Evolutionary conservation across 2,797 vertebrate species (phyloP), one percentile per base, ranked within the genome.

Genomic region (Vespertilio murinus): DNA sequence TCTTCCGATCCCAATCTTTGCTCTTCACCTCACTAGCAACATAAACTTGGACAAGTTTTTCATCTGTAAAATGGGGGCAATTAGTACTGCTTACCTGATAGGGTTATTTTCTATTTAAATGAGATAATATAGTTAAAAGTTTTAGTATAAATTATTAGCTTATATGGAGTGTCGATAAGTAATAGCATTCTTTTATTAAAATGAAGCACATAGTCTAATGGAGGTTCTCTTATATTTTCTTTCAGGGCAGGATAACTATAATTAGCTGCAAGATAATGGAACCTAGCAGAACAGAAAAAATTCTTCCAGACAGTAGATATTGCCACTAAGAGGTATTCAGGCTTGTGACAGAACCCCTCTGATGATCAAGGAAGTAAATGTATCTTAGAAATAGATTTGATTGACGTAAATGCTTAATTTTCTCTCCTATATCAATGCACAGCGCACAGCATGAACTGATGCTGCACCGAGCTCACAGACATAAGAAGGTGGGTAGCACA

Each of bases 341-440:
- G 14, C 70, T 87, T 56, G 25, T 23, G 91, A 33, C 6, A n/a
- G 14, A 83, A 90, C 14, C 7, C 40, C 35, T 86, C 23, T 30
- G 59, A 74, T 73, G 42, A 64, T 69, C 33, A 64, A 84, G 4
- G 30, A 80, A 89, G 35, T 67, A 89, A 91, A 74, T 35, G 42
- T n/a, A 56, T 71, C 77, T 88, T 92, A 80, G 40, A 90, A 86
- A 91, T 42, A 93, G 1, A 83, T 65, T 73, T 73, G 42, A 83
- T 77, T 93, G 87, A 40, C 23, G 65, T 81, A 65, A 85, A 80
- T 64, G 42, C n/a, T 94, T 80, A 59, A 74, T 80, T 77, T 54
- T 82, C 49, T 82, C 40, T 84, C 45, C 12, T 74, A 14, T 33
- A 18, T 30, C 47, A 64, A 16, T 38, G 9, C 33, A 25, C 0